phyloP scores from a whole-genome alignment of 2,113 vertebrate species.

The Rhynchopsitta pachyrhyncha region DNA sequence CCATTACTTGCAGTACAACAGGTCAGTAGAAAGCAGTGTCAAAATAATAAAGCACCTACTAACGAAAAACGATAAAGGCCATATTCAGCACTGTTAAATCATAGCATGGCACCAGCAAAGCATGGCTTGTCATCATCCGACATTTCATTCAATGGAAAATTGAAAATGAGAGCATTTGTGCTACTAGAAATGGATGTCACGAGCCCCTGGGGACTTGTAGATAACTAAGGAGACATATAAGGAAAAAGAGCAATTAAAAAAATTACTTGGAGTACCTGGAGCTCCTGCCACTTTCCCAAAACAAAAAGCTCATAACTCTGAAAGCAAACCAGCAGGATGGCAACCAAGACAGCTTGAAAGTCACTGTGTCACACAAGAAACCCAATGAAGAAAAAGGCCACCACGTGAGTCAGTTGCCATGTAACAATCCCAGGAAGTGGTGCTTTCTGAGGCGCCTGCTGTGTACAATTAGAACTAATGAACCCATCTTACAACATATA shows the following conservation, averaged over 20 bases:
- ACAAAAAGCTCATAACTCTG: not conserved
- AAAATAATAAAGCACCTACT: conserved; percentile 6
- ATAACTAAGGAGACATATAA: not conserved
- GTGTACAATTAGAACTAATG: not conserved
- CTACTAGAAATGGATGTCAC: not conserved
- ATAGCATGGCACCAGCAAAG: not conserved
- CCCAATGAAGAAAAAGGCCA: not conserved
- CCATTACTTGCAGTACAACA: not conserved
- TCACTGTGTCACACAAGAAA: not conserved
- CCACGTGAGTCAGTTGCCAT: not conserved
- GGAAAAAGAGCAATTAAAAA: not conserved
- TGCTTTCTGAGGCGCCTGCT: not conserved
- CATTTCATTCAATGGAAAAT: not conserved
- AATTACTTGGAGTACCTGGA: not conserved
- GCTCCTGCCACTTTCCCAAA: not conserved
- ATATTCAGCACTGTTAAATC: not conserved
- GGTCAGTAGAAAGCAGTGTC: not conserved
- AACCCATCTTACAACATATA: not conserved
- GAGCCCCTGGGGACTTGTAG: not conserved
- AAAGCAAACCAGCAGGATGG: not conserved
- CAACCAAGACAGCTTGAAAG: not conserved
- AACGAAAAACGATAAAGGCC: not conserved
- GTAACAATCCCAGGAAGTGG: not conserved
- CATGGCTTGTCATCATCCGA: not conserved
- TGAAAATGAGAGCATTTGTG: not conserved